These are phyloP conservation scores for Sphecodes monilicornis DNA, from an alignment of 2,888 invertebrate genomes.

Conservation along the genomic window DNA sequence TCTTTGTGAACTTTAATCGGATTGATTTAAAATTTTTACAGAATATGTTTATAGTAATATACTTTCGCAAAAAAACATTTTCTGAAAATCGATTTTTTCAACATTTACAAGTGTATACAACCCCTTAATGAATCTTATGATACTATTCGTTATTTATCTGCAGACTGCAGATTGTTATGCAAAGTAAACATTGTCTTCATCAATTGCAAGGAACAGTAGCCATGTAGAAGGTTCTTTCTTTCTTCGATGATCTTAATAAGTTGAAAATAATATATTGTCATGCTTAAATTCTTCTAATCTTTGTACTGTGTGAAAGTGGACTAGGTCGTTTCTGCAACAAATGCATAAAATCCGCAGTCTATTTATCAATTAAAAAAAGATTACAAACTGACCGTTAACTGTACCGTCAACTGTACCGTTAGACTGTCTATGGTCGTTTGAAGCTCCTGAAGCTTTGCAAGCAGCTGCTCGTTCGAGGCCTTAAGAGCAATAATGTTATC, in stretches of 20 bases:
- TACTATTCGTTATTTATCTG: neutral
- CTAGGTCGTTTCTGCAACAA: no score
- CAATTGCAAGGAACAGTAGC: neutral
- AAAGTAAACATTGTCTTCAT: neutral
- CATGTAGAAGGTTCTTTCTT: neutral
- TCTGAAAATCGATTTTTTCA: neutral
- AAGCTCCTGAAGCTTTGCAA: constrained; percentile 77
- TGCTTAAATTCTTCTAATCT: neutral
- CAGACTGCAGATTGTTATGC: neutral
- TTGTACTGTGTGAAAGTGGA: neutral
- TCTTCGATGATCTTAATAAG: neutral
- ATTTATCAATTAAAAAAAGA: neutral
- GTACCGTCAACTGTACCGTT: constrained; percentile 79
- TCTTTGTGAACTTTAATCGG: no score
- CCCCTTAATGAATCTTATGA: neutral
- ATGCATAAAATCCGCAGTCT: neutral
- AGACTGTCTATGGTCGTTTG: constrained; percentile 79
- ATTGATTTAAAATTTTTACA: no score
- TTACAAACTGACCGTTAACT: constrained; percentile 75
- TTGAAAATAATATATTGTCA: neutral
- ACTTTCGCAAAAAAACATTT: no score
- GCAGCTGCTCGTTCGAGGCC: constrained; percentile 77
- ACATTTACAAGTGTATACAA: neutral
- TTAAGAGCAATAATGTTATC: constrained; percentile 76
- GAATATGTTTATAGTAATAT: no score